Percentiles rank a stretch among this genome's conserved stretches.
Evolutionary conservation across 1,140 invertebrate genomes (phyloP).

Genomic region (Eriocheir sinensis): DNA sequence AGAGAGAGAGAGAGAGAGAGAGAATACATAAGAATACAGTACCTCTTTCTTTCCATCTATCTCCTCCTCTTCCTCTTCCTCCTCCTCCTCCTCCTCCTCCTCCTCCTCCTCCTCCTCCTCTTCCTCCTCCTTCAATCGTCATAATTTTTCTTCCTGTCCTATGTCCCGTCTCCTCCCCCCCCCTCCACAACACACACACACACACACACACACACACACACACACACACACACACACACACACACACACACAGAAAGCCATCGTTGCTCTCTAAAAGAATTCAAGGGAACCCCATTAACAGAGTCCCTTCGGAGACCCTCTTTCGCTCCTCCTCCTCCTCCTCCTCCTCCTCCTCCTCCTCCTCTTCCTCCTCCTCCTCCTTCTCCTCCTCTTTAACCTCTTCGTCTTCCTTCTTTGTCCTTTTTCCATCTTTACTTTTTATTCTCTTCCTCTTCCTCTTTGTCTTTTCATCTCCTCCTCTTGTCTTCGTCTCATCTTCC

Average conservation of each 20-base stretch:
- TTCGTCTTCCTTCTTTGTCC: not conserved
- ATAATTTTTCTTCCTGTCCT: not conserved
- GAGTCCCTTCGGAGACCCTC: no score
- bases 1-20: constrained; percentile 40
- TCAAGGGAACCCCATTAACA: no score
- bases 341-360: not conserved
- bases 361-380: constrained; percentile 1
- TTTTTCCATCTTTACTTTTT: not conserved
- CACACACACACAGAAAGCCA: not conserved
- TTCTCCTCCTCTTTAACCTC: constrained; percentile 2
- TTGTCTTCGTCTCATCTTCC: not conserved
- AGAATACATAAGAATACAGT: not conserved
- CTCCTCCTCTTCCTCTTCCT: not conserved
- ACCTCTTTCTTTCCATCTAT: not conserved
- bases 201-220: not conserved
- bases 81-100: not conserved
- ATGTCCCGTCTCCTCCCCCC: not conserved
- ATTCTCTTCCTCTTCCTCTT: not conserved
- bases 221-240: no score
- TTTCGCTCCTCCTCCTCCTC: not conserved
- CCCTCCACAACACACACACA: not conserved
- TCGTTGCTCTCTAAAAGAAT: not conserved
- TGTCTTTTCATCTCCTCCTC: not conserved
- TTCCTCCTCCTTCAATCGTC: not conserved
- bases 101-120: not conserved